phyloP scores from a whole-genome alignment of 2,113 vertebrate genomes.

The Mugil cephalus region DNA sequence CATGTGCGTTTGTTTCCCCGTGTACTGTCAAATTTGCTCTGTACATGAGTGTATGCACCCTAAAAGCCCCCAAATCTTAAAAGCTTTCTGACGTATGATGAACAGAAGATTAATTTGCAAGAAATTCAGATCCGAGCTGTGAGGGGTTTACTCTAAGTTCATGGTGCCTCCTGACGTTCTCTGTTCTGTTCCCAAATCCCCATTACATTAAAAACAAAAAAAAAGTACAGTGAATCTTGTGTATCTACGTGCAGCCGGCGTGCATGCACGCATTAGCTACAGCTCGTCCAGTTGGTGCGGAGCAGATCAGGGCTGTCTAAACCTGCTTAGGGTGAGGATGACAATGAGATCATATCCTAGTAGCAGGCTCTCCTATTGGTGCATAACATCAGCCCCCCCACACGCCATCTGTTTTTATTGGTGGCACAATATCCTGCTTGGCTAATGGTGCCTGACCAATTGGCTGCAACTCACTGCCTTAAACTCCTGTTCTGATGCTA shows the following conservation, averaged over 20 bases:
- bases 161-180: not conserved
- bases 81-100: conserved; percentile 17
- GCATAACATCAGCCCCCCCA: conserved; percentile 57
- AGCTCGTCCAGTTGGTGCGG: conserved; percentile 39
- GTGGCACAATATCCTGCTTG: conserved; percentile 9
- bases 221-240: not conserved
- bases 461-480: not conserved
- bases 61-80: conserved; percentile 13
- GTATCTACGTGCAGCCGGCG: not conserved
- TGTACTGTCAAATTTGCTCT: conserved; percentile 37
- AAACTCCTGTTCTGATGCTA: not conserved
- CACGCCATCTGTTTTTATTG: conserved; percentile 41
- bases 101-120: not conserved
- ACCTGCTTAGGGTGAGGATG: conserved; percentile 68
- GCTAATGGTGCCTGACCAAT: conserved; percentile 26
- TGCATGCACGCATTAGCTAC: conserved; percentile 43
- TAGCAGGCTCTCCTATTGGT: conserved; percentile 63
- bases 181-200: not conserved
- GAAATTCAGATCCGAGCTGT: conserved; percentile 5
- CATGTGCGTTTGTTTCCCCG: conserved; percentile 31
- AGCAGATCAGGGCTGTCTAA: conserved; percentile 61
- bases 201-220: not conserved
- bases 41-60: not conserved
- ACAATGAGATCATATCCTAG: conserved; percentile 78
- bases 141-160: not conserved